Conservation (phyloP, 2,888 invertebrate genomes). For the Sipha maydis region DNA sequence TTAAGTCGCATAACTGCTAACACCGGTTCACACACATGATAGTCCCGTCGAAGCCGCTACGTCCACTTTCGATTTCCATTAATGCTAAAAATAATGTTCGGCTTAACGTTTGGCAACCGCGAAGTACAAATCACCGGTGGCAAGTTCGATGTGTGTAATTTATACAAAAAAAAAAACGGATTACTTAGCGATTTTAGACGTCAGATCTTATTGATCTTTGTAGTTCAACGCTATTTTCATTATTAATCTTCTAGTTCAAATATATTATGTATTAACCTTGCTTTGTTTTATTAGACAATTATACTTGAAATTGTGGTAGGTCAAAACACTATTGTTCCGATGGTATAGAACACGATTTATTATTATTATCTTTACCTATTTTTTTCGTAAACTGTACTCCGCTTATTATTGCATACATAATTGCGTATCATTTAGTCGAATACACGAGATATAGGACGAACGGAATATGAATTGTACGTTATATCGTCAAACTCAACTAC, state of each 20-base stretch:
- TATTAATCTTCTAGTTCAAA: not conserved
- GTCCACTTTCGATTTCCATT: constrained; percentile 25
- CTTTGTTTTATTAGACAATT: not conserved
- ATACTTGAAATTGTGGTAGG: not conserved
- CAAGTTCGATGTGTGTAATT: too few relatives aligned
- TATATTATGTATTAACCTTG: not conserved
- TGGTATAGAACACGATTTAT: not conserved
- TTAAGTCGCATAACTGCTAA: not conserved
- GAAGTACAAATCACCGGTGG: not conserved
- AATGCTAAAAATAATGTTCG: constrained; percentile 49
- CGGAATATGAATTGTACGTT: not conserved
- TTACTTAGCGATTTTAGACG: too few relatives aligned
- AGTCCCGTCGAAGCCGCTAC: not conserved
- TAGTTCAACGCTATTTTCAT: not conserved
- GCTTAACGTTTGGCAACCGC: constrained; percentile 12
- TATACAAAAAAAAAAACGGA: too few relatives aligned
- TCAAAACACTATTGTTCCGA: not conserved
- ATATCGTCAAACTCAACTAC: not conserved
- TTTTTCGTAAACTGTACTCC: not conserved
- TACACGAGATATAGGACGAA: not conserved
- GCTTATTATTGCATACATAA: not conserved
- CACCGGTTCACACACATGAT: not conserved
- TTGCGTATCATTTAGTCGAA: not conserved
- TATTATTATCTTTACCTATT: not conserved
- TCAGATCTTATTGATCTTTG: too few relatives aligned